phyloP scores from a whole-genome alignment of 2,797 vertebrate species.

The Hydrophis major region DNA sequence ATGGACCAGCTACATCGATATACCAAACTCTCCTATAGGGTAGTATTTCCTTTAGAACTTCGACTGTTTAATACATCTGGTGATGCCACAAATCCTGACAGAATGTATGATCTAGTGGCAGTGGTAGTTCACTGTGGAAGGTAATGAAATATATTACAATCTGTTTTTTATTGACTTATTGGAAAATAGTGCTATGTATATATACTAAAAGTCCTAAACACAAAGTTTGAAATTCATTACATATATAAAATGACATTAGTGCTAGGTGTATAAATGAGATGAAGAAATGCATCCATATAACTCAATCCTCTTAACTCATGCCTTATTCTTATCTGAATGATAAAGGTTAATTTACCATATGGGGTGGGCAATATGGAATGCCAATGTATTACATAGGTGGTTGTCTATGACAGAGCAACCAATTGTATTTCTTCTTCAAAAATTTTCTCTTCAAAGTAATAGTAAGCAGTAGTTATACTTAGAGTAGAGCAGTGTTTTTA shows the following conservation, averaged over 20 bases:
- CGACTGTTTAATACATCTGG: conserved; percentile 83
- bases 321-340: not conserved
- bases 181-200: not conserved
- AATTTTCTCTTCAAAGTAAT: not conserved
- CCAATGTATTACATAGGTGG: not conserved
- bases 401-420: not conserved
- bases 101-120: conserved; percentile 83
- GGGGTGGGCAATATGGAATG: not conserved
- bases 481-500: not conserved
- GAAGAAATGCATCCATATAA: not conserved
- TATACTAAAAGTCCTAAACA: not conserved
- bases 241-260: not conserved
- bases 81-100: conserved; percentile 81
- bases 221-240: not conserved
- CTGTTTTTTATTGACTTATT: not conserved
- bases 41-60: conserved; percentile 83
- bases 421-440: not conserved
- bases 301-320: not conserved
- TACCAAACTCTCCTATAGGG: conserved; percentile 81
- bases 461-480: not conserved
- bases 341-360: not conserved
- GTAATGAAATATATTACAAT: conserved; percentile 56
- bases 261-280: not conserved
- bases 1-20: conserved; percentile 85
- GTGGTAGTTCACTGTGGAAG: conserved; percentile 84